Conservation (phyloP, 35 echinoderm and acorn worm species). For the Apostichopus californicus region DNA sequence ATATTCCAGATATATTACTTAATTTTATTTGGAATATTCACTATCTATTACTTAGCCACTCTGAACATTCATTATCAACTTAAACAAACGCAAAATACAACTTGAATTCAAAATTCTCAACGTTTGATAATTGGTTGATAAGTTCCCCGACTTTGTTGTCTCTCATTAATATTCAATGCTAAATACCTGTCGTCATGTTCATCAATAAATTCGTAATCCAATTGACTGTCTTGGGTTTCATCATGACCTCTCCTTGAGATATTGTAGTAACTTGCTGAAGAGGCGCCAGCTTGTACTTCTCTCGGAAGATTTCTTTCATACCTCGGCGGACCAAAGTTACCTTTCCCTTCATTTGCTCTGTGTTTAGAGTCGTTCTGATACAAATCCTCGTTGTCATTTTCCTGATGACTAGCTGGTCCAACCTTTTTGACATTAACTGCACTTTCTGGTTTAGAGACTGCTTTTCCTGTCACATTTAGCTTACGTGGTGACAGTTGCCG, state of each 20-base stretch:
- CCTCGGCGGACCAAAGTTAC: background rate
- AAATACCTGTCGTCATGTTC: background rate
- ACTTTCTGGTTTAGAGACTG: background rate
- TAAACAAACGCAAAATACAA: too few relatives aligned
- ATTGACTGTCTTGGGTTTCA: background rate
- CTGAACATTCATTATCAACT: too few relatives aligned
- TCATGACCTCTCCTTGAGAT: background rate
- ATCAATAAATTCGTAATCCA: background rate
- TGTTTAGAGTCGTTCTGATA: background rate
- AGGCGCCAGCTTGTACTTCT: background rate
- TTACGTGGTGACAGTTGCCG: background rate
- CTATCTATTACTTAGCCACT: too few relatives aligned
- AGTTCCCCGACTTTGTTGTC: too few relatives aligned
- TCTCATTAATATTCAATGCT: conserved; percentile 28
- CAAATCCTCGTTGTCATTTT: too few relatives aligned
- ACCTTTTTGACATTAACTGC: background rate
- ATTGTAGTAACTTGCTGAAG: background rate
- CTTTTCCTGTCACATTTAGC: background rate
- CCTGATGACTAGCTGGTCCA: background rate
- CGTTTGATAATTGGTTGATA: background rate
- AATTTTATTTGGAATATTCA: too few relatives aligned
- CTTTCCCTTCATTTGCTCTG: background rate
- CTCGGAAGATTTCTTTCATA: background rate
- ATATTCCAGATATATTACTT: too few relatives aligned
- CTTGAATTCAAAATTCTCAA: background rate